Evolutionary conservation across 2,797 vertebrate genomes (phyloP), one percentile per base, ranked within the genome.

Genomic region (Paedocypris micromegethes): DNA sequence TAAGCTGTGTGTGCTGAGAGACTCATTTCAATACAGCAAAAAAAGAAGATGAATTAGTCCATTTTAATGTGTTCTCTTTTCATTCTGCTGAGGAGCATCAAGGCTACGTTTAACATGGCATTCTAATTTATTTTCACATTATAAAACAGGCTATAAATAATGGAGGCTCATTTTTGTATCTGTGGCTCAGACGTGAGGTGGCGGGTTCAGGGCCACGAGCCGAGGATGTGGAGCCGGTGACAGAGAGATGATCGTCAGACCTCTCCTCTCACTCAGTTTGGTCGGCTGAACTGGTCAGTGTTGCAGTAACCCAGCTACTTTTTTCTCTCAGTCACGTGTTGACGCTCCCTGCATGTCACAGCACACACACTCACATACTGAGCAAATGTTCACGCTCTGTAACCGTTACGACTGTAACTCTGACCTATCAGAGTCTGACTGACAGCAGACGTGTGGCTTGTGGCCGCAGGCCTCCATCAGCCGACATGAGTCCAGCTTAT

Each of bases 21-120:
- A 86, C 81, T 85, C 85, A 85, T 89, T 86, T 84, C 78, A 87
- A 87, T 86, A 79, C 43, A 62, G 78, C 78, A 75, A 42, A 37
- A 78, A 79, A 81, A 83, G 79, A 81, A 77, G 72, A 84, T 85
- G 82, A 83, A 87, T 88, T 88, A 78, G 87, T 86, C 79, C 74
- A 39, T 86, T 88, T 88, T 82, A 86, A 62, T 80, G 79, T 83
- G 76, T 68, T 77, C 86, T 78, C 75, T 72, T 83, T 82, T 88
- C 85, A 83, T 78, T 84, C 80, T 80, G 77, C 78, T 72, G 52
- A 58, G 64, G 66, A 54, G 81, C 84, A 88, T 88, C 86, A 91
- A 89, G 87, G 87, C 85, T 88, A 85, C 78, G 76, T 85, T 89
- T 88, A 85, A 86, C 77, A 80, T 53, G 65, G 72, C 77, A 80